Conservation (phyloP, 2,888 invertebrate genomes). For the Dorcus parallelipipedus region DNA sequence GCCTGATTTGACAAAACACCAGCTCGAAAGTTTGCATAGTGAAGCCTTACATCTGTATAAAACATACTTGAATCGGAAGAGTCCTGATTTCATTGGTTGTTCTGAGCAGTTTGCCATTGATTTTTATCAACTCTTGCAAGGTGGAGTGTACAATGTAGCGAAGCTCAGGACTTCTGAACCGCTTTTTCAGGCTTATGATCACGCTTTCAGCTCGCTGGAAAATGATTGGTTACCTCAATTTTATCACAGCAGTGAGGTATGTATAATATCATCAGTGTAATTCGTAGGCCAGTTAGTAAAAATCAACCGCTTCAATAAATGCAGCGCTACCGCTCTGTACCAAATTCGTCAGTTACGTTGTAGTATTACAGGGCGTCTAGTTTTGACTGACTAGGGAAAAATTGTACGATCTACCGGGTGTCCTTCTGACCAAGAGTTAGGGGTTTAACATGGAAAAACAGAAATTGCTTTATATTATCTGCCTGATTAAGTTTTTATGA, state of each 20-base stretch:
- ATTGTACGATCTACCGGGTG: too few species aligned
- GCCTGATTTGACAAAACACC: slow-evolving; percentile 66
- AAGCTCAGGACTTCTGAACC: slow-evolving; percentile 73
- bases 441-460: too few species aligned
- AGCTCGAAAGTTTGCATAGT: slow-evolving; percentile 60
- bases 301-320: too few species aligned
- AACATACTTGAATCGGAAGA: slow-evolving; percentile 62
- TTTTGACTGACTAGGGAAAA: too few species aligned
- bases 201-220: slow-evolving; percentile 71
- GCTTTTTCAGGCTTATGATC: slow-evolving; percentile 75
- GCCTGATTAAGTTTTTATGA: too few species aligned
- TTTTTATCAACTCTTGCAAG: slow-evolving; percentile 55
- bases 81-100: slow-evolving; percentile 60
- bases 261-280: slow-evolving; percentile 5
- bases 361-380: too few species aligned
- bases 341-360: too few species aligned
- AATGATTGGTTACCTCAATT: slow-evolving; percentile 72
- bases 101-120: slow-evolving; percentile 55
- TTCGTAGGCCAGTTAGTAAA: too few species aligned
- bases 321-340: too few species aligned
- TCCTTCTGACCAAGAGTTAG: too few species aligned
- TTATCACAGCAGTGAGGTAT: slow-evolving; percentile 77
- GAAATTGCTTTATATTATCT: too few species aligned
- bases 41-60: slow-evolving; percentile 67
- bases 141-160: slow-evolving; percentile 60